Evolutionary conservation across 2,888 invertebrate species (phyloP).

Genomic region (Actias luna): DNA sequence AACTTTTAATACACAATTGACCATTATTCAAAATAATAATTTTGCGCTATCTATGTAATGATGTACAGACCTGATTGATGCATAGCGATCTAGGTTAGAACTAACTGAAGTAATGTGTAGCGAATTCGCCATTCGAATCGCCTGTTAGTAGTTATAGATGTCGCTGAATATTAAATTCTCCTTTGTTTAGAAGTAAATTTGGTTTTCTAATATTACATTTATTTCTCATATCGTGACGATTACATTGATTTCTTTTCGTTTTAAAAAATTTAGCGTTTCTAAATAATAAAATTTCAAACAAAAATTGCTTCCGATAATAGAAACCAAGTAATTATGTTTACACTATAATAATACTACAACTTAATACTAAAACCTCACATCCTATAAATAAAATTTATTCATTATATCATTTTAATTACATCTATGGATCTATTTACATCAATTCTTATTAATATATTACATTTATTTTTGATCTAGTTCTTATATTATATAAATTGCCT

Average conservation of each 20-base stretch:
- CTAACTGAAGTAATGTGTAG: not conserved
- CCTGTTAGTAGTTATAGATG: not conserved
- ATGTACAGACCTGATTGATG: not conserved
- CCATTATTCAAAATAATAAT: not conserved
- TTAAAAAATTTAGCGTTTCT: too few relatives aligned
- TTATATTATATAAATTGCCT: not conserved
- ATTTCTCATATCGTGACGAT: too few relatives aligned
- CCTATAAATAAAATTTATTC: not conserved
- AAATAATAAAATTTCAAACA: too few relatives aligned
- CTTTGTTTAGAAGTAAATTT: too few relatives aligned
- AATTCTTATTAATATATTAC: not conserved
- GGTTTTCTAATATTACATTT: too few relatives aligned
- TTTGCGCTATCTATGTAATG: not conserved
- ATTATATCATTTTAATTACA: slow-evolving; percentile 13
- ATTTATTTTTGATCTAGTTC: not conserved
- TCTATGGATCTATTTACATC: slow-evolving; percentile 1
- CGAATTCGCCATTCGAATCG: not conserved
- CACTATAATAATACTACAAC: too few relatives aligned
- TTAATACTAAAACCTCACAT: too few relatives aligned
- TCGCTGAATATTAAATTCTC: not conserved
- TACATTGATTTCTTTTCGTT: too few relatives aligned
- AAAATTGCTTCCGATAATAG: too few relatives aligned
- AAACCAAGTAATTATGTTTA: too few relatives aligned
- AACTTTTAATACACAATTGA: not conserved
- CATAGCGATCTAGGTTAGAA: not conserved